Conservation (phyloP, 2,797 vertebrate species). For the Tolypeutes matacus region DNA sequence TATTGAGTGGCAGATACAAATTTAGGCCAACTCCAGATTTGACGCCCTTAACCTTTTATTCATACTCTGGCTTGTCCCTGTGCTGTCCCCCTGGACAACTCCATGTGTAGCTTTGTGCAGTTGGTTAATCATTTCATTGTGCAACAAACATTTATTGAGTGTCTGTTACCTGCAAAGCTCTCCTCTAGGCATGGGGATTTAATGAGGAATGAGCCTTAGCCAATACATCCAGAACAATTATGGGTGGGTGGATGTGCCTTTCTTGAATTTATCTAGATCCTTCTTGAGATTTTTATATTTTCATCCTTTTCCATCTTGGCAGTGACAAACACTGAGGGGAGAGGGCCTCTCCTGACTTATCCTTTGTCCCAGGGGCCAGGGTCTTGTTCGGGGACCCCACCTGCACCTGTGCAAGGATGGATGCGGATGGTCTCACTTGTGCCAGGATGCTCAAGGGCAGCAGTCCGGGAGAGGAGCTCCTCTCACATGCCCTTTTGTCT, state of each 20-base stretch:
- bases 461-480: fast-evolving
- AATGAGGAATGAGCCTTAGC: neutral
- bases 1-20: neutral
- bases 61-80: neutral
- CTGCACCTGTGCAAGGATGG: no score
- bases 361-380: neutral
- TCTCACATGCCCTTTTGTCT: neutral
- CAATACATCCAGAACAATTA: neutral
- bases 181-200: neutral
- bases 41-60: neutral
- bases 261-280: neutral
- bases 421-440: fast-evolving
- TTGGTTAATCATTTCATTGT: neutral
- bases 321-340: neutral
- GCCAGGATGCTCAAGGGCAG: no score
- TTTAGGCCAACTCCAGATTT: neutral
- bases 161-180: neutral
- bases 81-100: neutral
- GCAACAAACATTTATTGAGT: fast-evolving
- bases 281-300: neutral
- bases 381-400: neutral
- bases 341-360: neutral
- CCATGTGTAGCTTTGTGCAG: fast-evolving
- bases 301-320: neutral
- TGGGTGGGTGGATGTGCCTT: neutral